These are phyloP conservation scores for Diprion similis DNA, from an alignment of 1,140 invertebrate species.

Conservation along the genomic window DNA sequence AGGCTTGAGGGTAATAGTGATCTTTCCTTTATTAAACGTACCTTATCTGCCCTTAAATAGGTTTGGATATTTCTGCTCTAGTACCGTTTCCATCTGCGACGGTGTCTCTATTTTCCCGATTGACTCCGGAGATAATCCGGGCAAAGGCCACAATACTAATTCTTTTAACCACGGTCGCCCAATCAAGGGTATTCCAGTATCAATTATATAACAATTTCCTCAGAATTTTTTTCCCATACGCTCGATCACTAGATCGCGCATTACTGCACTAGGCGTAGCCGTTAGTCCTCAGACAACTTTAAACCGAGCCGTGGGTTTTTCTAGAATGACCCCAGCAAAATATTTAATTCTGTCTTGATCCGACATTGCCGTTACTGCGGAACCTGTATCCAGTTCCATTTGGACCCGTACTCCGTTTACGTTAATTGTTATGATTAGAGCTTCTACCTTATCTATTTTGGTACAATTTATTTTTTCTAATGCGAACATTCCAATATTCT, in stretches of 20 bases:
- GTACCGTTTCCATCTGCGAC: conserved; percentile 4
- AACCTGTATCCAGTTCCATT: conserved; percentile 16
- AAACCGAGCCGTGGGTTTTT: background rate
- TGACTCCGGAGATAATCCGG: conserved; percentile 9
- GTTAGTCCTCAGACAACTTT: background rate
- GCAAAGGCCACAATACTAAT: conserved; percentile 9
- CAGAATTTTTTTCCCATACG: background rate
- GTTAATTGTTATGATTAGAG: conserved; percentile 4
- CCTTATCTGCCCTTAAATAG: conserved; percentile 16
- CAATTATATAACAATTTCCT: conserved; percentile 12
- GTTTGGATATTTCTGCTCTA: background rate
- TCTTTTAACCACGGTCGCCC: conserved; percentile 13
- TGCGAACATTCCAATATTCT: conserved; percentile 1
- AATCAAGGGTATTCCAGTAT: conserved; percentile 11
- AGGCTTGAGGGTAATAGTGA: background rate
- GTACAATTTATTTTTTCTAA: background rate
- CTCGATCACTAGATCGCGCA: conserved; percentile 12
- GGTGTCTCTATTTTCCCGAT: conserved; percentile 3
- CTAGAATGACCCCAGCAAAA: background rate
- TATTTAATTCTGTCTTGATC: background rate
- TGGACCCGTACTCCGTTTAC: background rate
- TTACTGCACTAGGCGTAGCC: conserved; percentile 9
- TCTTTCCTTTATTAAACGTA: conserved; percentile 17
- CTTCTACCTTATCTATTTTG: conserved; percentile 16
- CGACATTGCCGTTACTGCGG: conserved; percentile 11